Percentiles rank a stretch among this genome's conserved stretches.
Evolutionary conservation across 2,113 vertebrate genomes (phyloP).

Genomic region (Pangasianodon gigas): DNA sequence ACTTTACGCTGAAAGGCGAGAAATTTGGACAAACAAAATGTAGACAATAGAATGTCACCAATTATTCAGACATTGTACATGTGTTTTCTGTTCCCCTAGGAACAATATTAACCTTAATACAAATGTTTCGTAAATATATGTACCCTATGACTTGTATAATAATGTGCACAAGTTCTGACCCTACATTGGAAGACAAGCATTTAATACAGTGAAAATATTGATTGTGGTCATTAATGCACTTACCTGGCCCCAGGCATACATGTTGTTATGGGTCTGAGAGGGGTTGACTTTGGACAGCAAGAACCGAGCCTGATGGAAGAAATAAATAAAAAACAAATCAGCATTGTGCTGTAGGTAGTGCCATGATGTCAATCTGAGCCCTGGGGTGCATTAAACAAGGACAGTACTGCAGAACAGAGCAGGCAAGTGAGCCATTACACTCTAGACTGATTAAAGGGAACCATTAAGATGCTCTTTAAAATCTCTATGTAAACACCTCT

Average conservation of each 20-base stretch:
- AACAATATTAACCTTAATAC: neutral
- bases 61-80: neutral
- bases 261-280: constrained; percentile 98
- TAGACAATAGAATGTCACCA: neutral
- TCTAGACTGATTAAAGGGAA: neutral
- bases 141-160: neutral
- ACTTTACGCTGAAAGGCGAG: neutral
- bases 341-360: neutral
- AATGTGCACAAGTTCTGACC: neutral
- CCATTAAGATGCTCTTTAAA: constrained; percentile 24
- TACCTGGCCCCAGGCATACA: constrained; percentile 98
- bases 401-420: constrained; percentile 13
- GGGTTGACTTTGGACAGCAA: constrained; percentile 98
- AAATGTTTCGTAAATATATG: neutral
- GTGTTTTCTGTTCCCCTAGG: neutral
- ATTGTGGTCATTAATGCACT: constrained; percentile 36
- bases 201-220: neutral
- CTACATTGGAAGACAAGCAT: neutral
- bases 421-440: constrained; percentile 14
- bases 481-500: constrained; percentile 18
- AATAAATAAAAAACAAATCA: neutral
- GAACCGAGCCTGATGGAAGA: constrained; percentile 85
- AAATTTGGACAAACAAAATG: neutral
- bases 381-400: neutral
- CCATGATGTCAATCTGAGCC: constrained; percentile 7